A percentile compares a stretch with the other conserved stretches of the same genome.
Conservation (phyloP, 2,797 vertebrate species). For the Typhlichthys subterraneus region DNA sequence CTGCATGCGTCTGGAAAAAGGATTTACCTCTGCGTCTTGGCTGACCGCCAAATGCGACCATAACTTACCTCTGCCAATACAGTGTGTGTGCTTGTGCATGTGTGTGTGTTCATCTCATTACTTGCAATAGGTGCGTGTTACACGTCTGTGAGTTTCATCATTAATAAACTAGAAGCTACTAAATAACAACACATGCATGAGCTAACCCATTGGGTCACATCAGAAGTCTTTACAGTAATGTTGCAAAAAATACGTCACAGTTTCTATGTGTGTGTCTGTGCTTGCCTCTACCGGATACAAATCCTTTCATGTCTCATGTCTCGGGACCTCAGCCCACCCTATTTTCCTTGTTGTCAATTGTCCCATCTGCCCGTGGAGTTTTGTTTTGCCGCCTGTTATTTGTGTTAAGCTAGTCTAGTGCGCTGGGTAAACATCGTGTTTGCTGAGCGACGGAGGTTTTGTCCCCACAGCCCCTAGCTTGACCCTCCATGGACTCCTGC, state of each 20-base stretch:
- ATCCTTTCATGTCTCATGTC: no score
- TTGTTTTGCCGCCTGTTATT: slow-evolving; percentile 46
- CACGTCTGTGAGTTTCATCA: background rate
- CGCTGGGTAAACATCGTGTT: slow-evolving; percentile 62
- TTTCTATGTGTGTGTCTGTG: slow-evolving; percentile 73
- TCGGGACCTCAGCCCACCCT: background rate
- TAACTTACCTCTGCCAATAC: slow-evolving; percentile 13
- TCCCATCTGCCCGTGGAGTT: slow-evolving; percentile 25
- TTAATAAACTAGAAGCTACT: no score
- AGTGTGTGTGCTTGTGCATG: slow-evolving; percentile 12
- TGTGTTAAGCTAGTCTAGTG: slow-evolving; percentile 48
- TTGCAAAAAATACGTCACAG: slow-evolving; percentile 56
- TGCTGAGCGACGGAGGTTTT: slow-evolving; percentile 51
- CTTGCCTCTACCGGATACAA: slow-evolving; percentile 58
- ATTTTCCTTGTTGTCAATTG: slow-evolving; percentile 8
- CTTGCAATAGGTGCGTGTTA: background rate
- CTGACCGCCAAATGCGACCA: slow-evolving; percentile 16
- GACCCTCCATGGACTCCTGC: slow-evolving; percentile 27
- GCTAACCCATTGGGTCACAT: no score
- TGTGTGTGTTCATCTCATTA: slow-evolving; percentile 7
- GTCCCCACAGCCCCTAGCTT: slow-evolving; percentile 31
- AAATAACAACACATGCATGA: no score
- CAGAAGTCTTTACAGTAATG: no score
- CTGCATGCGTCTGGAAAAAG: slow-evolving; percentile 25
- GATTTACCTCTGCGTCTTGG: slow-evolving; percentile 25